phyloP scores from a whole-genome alignment of 2,888 invertebrate genomes.

The Oxytorus armatus region DNA sequence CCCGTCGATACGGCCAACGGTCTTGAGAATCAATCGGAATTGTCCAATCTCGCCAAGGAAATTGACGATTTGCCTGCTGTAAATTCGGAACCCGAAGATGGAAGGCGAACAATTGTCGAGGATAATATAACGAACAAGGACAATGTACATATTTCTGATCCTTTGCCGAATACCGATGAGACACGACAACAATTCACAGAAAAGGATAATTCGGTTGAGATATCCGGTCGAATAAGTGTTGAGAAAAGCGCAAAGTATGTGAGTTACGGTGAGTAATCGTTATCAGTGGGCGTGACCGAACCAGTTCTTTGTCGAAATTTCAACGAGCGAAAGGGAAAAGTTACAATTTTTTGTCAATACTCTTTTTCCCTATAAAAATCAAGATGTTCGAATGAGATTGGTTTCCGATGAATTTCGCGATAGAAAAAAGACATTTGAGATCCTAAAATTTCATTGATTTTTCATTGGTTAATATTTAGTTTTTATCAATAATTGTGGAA shows the following conservation, averaged over 20 bases:
- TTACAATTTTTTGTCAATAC: too few species aligned
- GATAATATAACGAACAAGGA: slow-evolving; percentile 9
- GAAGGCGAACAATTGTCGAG: too few species aligned
- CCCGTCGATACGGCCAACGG: neutral
- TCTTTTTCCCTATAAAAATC: too few species aligned
- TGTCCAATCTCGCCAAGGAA: slow-evolving; percentile 70
- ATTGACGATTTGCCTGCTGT: slow-evolving; percentile 6
- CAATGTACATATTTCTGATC: slow-evolving; percentile 2
- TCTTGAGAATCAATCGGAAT: slow-evolving; percentile 61
- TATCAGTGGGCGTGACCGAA: slow-evolving; percentile 81
- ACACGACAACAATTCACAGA: slow-evolving; percentile 30
- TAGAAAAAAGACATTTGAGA: too few species aligned
- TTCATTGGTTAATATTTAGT: too few species aligned
- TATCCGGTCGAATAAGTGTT: slow-evolving; percentile 67
- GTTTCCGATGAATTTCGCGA: too few species aligned
- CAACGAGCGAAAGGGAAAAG: neutral
- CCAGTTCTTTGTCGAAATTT: slow-evolving; percentile 11
- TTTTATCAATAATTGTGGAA: too few species aligned
- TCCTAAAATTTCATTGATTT: too few species aligned
- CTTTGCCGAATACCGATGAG: slow-evolving; percentile 7
- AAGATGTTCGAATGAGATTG: too few species aligned
- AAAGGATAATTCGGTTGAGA: slow-evolving; percentile 30
- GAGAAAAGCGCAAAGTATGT: slow-evolving; percentile 78
- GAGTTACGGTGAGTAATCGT: slow-evolving; percentile 81
- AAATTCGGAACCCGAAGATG: too few species aligned